Evolutionary conservation across 2,113 vertebrate genomes (phyloP), one percentile per base, ranked within the genome.

Genomic region (Gadus macrocephalus): DNA sequence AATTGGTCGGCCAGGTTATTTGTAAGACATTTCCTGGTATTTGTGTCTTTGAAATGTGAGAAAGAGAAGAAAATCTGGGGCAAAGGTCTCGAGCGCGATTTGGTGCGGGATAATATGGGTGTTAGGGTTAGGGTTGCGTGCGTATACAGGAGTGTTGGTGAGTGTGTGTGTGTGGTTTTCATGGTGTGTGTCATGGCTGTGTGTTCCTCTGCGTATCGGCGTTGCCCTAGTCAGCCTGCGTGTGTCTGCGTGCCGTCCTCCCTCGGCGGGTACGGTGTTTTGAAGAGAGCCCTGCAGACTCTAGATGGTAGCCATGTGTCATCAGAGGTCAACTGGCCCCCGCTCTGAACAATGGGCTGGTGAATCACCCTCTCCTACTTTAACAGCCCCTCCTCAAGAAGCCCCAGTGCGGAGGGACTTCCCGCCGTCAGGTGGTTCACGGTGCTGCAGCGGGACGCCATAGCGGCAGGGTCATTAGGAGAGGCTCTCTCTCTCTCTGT

Each of bases 301-400:
- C 68, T 83, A 84, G 86, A 82, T 63, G 53, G 35, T n/a, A 64
- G 62, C 74, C 81, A 87, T 35, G 19, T 22, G 55, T 81, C 66
- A 85, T 78, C 69, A 78, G 62, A 64, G 71, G 27, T 61, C 2
- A 27, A 31, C 42, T 27, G 49, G 62, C 35, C 49, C 38, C 25
- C n/a, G 64, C 58, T 69, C 27, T 58, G 74, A 88, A 88, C 85
- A 88, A 88, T 86, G 79, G 77, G 66, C 49, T 1, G 53, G 69
- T 78, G 66, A 86, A 76, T 83, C 80, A 83, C 68, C 64, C 38
- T 68, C 77, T 72, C 72, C 71, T 64, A 17, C 69, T 85, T 76
- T 73, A 72, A 81, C 66, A 79, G 69, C 69, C 31, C 55, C 17
- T 55, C 71, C 61, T 59, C 55, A 63, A 71, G 62, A 3, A 31